Base-by-base conservation (phyloP, 2,888 invertebrate genomes). In the Apodemia duryi region DNA sequence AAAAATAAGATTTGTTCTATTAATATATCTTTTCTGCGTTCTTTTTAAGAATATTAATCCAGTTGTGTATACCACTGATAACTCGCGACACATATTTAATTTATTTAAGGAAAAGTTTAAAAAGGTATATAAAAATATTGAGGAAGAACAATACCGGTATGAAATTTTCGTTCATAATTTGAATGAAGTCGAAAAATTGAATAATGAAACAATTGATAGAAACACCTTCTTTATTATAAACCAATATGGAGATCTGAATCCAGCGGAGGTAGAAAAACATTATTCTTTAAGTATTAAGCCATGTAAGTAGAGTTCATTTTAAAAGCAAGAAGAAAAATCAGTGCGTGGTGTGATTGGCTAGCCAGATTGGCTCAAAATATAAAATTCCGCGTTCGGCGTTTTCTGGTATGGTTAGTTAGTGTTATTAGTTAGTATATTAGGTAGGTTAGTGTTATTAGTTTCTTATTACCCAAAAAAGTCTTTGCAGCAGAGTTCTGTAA, bases 151-250 rank as follows among this genome's bases (percentile, higher is more conserved):
- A 38, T 67, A 28, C 11, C 81, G 72, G n/a, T 75, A 75, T 9
- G 49, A 65, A 38, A 80, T 81, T 68, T 87, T 85, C 73, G 66
- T 78, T 32, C 70, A 70, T 1, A 86, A 83, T 75, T 71, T 82
- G 54, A 77, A 78, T 38, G 66, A 68, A 62, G 73, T 84, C 32
- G 68, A 70, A 35, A 61, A 71, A 13, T 72, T 85, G 5, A 87
- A 86, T 69, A 74, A 75, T 51, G 73, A 73, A 35, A 68, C 69
- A 11, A 68, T 66, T 9, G 72, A 75, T 46, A 68, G 67, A 35
- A 66, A 70, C 2, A 72, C 73, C n/a, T 69, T 78, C 63, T 85
- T 77, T 70, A 69, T 76, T 64, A 61, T 84, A 35, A 86, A 82
- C 68, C 77, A 77, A 67, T 79, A 79, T 72, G 83, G 82, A 62